Base-by-base conservation (phyloP, 2,888 invertebrate species). In the Phortica okadai region DNA sequence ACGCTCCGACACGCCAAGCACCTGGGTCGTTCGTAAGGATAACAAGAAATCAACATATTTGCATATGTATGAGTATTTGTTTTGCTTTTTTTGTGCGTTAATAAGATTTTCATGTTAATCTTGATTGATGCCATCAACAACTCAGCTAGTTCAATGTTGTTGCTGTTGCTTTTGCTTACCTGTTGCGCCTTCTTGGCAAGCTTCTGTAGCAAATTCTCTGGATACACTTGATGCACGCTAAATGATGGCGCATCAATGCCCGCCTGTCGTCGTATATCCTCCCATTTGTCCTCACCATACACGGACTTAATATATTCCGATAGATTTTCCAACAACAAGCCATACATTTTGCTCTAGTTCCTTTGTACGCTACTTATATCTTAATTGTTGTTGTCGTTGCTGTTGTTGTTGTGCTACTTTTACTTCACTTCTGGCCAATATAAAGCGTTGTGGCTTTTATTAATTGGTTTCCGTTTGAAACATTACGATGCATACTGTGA, bases 281-380 rank as follows among this genome's bases (percentile, higher is more conserved):
- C 97, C 98, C 98, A 99, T 85, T 95, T 94, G 76, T 97, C 97
- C 89, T 98, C 98, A 0, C 99, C 99, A 92, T 98, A 99, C n/a
- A 95, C 95, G 87, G 95, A 94, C 79, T 96, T 95, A 89, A 99
- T 96, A 92, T 95, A 98, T 91, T 97, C 97, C 84, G 97, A 95
- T 92, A 99, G 94, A 90, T 98, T 97, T 92, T 99, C 98, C 87
- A 99, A 92, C 62, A 99, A 94, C 81, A 99, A 93, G 54, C 99
- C 99, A 93, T 99, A 99, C 99, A 99, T 99, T 50, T 82, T 88
- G 78, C 7, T 64, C 58, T 62, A 45, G 8, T 62, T 14, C 58
- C 73, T 59, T 67, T 41, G 73, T 50, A 33, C 67, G 11, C 42
- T 72, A n/a, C 62, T 58, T 72, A 62, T 74, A 66, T 16, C n/a